Evolutionary conservation across 2,113 vertebrate genomes (phyloP).

Genomic region (Marcusenius ussheri): DNA sequence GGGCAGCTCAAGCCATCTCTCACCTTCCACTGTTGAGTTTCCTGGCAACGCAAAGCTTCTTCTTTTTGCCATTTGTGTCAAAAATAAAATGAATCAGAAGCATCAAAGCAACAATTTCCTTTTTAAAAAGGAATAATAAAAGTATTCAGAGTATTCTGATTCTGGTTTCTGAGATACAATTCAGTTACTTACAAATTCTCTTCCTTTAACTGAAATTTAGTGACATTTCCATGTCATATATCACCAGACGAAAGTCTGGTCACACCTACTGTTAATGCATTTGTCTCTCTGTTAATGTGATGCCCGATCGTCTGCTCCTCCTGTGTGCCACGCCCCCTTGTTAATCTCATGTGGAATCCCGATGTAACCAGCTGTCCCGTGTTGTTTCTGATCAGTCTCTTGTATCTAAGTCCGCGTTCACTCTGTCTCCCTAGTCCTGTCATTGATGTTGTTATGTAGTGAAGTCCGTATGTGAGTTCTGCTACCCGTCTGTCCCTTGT

Average conservation of each 20-base stretch:
- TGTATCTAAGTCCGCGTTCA: too few species aligned
- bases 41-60: background rate
- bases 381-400: too few species aligned
- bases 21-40: background rate
- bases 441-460: too few species aligned
- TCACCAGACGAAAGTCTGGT: background rate
- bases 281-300: background rate
- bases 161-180: background rate
- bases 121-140: background rate
- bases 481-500: too few species aligned
- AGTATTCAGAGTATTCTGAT: background rate
- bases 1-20: background rate
- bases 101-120: background rate
- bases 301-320: too few species aligned
- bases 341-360: too few species aligned
- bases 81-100: background rate
- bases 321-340: too few species aligned
- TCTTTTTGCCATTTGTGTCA: background rate
- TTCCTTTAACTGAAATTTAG: background rate
- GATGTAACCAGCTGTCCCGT: too few species aligned
- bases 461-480: too few species aligned
- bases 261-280: background rate
- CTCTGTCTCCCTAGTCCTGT: too few species aligned
- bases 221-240: background rate
- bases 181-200: background rate